Percentiles rank a stretch among this genome's conserved stretches.
These are phyloP conservation scores for Apamea crenata DNA, from an alignment of 2,888 invertebrate species.

Conservation along the genomic window DNA sequence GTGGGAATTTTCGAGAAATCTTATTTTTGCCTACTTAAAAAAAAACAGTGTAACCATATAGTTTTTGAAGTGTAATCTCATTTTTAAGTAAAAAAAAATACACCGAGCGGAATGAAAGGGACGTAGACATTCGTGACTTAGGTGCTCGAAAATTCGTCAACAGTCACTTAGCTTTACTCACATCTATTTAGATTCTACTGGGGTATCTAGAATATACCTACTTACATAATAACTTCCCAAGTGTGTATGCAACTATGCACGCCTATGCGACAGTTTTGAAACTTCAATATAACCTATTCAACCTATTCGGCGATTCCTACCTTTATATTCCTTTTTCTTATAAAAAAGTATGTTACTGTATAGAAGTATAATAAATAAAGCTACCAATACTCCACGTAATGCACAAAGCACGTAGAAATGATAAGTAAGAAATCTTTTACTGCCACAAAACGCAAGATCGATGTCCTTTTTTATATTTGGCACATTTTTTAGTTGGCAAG, in stretches of 20 bases:
- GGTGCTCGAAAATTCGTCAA: background rate
- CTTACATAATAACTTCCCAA: background rate
- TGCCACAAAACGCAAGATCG: constrained; percentile 81
- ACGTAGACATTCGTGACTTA: background rate
- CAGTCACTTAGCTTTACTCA: background rate
- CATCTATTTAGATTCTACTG: background rate
- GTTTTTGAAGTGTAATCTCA: background rate
- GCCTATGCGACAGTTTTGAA: background rate
- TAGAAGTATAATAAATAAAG: constrained; percentile 45
- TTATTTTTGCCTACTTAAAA: background rate
- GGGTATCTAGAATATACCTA: background rate
- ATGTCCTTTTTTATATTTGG: constrained; percentile 78
- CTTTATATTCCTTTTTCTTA: background rate
- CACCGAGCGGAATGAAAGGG: background rate
- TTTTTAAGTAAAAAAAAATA: background rate
- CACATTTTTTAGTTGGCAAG: constrained; percentile 70
- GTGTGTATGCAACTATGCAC: background rate
- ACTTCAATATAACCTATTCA: background rate
- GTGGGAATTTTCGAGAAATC: background rate
- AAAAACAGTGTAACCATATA: background rate
- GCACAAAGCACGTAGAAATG: constrained; percentile 74
- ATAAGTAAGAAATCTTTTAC: constrained; percentile 63
- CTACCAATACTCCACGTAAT: constrained; percentile 70
- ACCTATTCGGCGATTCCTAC: background rate
- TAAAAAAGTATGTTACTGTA: constrained; percentile 9